Evolutionary conservation across 2,113 vertebrate species (phyloP).

Genomic region (Amphiprion ocellaris): DNA sequence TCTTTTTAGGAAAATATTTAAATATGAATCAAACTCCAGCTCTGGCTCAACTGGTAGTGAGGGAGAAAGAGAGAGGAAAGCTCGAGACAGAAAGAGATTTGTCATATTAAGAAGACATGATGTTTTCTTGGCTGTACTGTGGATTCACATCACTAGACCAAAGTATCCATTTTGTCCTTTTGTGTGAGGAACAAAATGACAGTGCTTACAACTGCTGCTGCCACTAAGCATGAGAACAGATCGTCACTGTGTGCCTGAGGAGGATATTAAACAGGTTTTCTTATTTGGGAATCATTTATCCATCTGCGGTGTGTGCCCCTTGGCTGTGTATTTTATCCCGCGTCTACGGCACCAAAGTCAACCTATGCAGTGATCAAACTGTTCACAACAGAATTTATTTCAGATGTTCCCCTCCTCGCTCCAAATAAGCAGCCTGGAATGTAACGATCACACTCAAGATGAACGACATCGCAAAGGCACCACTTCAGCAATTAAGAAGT

Average conservation of each 20-base stretch:
- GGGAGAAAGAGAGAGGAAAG: not conserved
- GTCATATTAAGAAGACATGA: conserved; percentile 33
- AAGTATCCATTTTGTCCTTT: conserved; percentile 61
- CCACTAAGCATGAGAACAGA: conserved; percentile 49
- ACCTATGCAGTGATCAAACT: conserved; percentile 40
- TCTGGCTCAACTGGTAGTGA: conserved; percentile 42
- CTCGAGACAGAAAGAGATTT: conserved; percentile 22
- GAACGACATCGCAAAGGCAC: conserved; percentile 63
- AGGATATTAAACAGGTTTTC: conserved; percentile 63
- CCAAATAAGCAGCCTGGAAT: conserved; percentile 19
- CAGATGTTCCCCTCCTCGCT: conserved; percentile 4
- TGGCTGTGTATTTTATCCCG: conserved; percentile 33
- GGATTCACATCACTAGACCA: conserved; percentile 50
- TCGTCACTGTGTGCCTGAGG: conserved; percentile 55
- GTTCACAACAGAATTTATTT: conserved; percentile 38
- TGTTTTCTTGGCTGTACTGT: conserved; percentile 38
- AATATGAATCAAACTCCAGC: not conserved
- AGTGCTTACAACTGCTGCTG: conserved; percentile 29
- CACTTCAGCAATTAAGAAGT: conserved; percentile 64
- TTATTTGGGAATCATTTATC: conserved; percentile 65
- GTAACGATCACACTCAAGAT: conserved; percentile 44
- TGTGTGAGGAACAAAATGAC: conserved; percentile 56
- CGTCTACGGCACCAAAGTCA: conserved; percentile 19
- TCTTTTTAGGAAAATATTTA: not conserved
- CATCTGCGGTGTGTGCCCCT: conserved; percentile 45